Conservation (phyloP, 2,888 invertebrate species). For the Leptarthrus brevirostris region DNA sequence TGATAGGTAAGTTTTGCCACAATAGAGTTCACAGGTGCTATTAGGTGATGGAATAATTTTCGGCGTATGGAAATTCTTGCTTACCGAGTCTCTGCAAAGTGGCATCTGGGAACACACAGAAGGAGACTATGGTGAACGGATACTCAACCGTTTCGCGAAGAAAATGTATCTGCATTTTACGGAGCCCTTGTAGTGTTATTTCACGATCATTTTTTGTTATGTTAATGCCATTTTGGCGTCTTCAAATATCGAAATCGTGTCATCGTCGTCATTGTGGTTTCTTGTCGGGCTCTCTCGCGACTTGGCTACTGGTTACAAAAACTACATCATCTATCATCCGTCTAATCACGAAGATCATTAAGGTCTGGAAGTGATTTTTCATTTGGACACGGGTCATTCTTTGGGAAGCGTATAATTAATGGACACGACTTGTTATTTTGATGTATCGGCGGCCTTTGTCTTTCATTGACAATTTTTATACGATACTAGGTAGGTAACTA, state of each 20-base stretch:
- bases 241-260: constrained; percentile 29
- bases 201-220: background rate
- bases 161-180: background rate
- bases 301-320: constrained; percentile 30
- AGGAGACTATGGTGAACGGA: too few species aligned
- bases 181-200: background rate
- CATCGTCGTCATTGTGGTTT: constrained; percentile 9
- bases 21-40: constrained; percentile 12
- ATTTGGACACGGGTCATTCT: constrained; percentile 28
- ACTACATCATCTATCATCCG: constrained; percentile 34
- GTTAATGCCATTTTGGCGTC: constrained; percentile 26
- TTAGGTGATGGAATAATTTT: background rate
- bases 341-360: constrained; percentile 40
- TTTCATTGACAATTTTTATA: too few species aligned
- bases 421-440: constrained; percentile 20
- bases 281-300: background rate
- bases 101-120: background rate
- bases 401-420: constrained; percentile 30
- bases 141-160: too few species aligned
- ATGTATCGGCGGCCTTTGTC: constrained; percentile 38
- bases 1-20: constrained; percentile 14
- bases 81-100: background rate
- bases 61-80: constrained; percentile 8
- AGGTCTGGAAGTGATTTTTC: constrained; percentile 30
- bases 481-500: too few species aligned